Evolutionary conservation across 2,797 vertebrate genomes (phyloP), one percentile per base, ranked within the genome.

Genomic region (Discoglossus pictus): DNA sequence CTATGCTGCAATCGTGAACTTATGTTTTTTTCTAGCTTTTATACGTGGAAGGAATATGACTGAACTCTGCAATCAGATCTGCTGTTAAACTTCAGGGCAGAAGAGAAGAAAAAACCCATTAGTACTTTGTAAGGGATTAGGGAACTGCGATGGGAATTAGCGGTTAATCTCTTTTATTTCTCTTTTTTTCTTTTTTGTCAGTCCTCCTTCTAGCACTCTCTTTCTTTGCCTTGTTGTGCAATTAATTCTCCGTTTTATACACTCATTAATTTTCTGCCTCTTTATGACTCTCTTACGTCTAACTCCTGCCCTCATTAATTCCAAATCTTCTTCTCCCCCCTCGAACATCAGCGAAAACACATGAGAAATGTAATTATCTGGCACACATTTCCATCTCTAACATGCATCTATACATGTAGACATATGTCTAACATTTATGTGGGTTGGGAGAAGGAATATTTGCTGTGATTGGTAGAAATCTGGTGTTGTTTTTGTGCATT

Each of bases 181-280:
- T 71, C 61, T 59, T 55, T n/a, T n/a, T 65, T 59, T 71, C 61
- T 54, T 23, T n/a, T 51, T 65, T 71, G 68, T 71, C 68, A 65
- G 52, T 51, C 53, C 61, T 58, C 52, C 15, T 53, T 44, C 12
- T 17, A 18, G 61, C 46, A 53, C 59, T 44, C 34, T 54, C 58
- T 36, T 36, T 61, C 48, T 13, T 61, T 34, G 68, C 52, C 53
- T 59, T 71, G 68, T 71, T 71, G 61, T 65, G 61, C 68, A 71
- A 71, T 71, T 71, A 71, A 71, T 65, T 71, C 61, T 65, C 52
- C 39, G 25, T 64, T 71, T 71, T 65, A 64, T 65, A 62, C 54
- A 35, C 68, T 71, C 61, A 65, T 71, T 58, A 63, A 71, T 71
- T 63, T 58, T 25, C 68, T 59, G 20, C 46, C 68, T 65, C 54